Conservation (phyloP, 2,888 invertebrate genomes). For the Trichopoda pennipes region DNA sequence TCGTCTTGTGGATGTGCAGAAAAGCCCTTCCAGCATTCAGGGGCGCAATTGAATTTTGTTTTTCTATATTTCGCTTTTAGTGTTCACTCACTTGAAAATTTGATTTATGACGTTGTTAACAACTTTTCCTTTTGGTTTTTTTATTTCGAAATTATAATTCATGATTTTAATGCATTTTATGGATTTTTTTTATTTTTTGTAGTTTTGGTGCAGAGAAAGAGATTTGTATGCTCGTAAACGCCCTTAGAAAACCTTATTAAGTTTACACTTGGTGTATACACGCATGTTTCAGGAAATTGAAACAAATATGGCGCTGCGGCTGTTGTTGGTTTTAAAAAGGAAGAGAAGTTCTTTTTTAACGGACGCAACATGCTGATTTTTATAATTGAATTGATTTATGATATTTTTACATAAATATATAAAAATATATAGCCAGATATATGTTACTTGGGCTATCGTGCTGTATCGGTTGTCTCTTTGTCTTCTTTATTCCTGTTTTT, state of each 20-base stretch:
- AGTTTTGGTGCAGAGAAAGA: constrained; percentile 54
- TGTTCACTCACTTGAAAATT: constrained; percentile 63
- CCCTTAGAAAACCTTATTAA: constrained; percentile 64
- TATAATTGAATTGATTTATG: constrained; percentile 23
- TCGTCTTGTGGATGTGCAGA: constrained; percentile 10
- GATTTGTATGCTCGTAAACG: constrained; percentile 47
- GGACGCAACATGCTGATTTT: constrained; percentile 21
- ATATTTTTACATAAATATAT: neutral
- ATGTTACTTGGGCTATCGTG: too few species aligned
- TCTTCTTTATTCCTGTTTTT: too few species aligned
- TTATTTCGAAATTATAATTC: constrained; percentile 34
- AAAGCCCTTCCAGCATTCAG: constrained; percentile 47
- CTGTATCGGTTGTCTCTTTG: too few species aligned
- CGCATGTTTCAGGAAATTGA: constrained; percentile 33
- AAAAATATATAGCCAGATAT: too few species aligned
- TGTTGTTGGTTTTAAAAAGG: neutral
- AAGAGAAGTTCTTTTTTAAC: constrained; percentile 14
- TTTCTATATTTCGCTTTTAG: constrained; percentile 41
- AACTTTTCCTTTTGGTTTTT: neutral
- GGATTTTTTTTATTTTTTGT: too few species aligned
- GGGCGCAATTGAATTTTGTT: constrained; percentile 46
- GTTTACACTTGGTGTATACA: constrained; percentile 55
- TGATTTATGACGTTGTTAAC: constrained; percentile 56
- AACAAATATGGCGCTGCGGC: neutral
- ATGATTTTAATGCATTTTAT: constrained; percentile 51